Conservation (phyloP, 2,797 vertebrate genomes). For the Tolypeutes matacus region DNA sequence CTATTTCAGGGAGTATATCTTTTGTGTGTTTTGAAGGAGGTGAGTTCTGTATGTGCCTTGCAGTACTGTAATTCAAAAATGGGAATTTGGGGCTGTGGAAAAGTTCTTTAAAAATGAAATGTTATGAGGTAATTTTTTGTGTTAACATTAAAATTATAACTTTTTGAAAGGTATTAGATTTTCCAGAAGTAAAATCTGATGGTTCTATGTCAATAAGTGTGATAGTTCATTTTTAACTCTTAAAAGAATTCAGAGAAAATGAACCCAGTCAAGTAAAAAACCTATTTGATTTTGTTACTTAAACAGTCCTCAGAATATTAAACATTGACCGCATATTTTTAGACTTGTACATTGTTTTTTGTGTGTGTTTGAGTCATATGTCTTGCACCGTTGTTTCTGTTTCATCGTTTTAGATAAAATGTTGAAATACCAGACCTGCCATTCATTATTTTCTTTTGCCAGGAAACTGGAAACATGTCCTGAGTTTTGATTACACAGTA, state of each 20-base stretch:
- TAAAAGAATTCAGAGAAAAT: slow-evolving; percentile 67
- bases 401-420: slow-evolving; percentile 45
- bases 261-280: slow-evolving; percentile 52
- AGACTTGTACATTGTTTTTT: slow-evolving; percentile 38
- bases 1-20: slow-evolving; percentile 90
- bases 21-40: slow-evolving; percentile 86
- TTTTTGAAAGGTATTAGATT: slow-evolving; percentile 85
- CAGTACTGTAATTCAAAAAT: slow-evolving; percentile 87
- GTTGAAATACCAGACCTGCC: neutral
- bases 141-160: slow-evolving; percentile 83
- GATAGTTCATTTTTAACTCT: slow-evolving; percentile 77
- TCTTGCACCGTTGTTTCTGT: slow-evolving; percentile 36
- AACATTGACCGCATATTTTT: slow-evolving; percentile 56
- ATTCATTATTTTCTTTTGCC: neutral
- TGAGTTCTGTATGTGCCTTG: slow-evolving; percentile 91
- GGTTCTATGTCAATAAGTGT: slow-evolving; percentile 80
- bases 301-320: slow-evolving; percentile 69
- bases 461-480: slow-evolving; percentile 58
- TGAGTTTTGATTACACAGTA: slow-evolving; percentile 41
- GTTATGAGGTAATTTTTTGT: slow-evolving; percentile 82
- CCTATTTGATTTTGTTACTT: slow-evolving; percentile 69
- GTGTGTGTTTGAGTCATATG: slow-evolving; percentile 19
- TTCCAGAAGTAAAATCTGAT: slow-evolving; percentile 85
- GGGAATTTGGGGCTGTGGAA: slow-evolving; percentile 85
- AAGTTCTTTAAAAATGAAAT: slow-evolving; percentile 81